A percentile compares a stretch with the other conserved stretches of the same genome.
Conservation (phyloP, 2,888 invertebrate species). For the Lepidochrysops patricia region DNA sequence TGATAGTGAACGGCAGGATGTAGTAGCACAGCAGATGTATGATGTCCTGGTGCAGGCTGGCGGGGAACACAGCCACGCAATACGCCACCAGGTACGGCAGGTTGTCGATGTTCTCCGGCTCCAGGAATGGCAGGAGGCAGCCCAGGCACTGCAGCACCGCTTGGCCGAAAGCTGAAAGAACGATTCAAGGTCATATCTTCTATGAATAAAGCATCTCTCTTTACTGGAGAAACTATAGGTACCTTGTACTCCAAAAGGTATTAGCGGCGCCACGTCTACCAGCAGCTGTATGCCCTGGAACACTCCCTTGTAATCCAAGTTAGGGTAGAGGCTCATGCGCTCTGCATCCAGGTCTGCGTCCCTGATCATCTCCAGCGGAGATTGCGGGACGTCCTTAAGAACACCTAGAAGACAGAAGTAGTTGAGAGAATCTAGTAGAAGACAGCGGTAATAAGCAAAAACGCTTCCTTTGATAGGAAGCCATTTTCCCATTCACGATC, state of each 20-base stretch:
- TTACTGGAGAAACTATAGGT: conserved; percentile 21
- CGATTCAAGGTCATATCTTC: conserved; percentile 11
- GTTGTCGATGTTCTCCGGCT: conserved; percentile 96
- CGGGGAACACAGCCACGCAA: conserved; percentile 93
- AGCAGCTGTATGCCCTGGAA: conserved; percentile 93
- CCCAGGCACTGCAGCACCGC: conserved; percentile 94
- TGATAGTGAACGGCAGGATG: conserved; percentile 95
- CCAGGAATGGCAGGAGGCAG: conserved; percentile 95
- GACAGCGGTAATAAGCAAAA: no score
- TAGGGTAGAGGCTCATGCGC: conserved; percentile 94
- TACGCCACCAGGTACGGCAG: conserved; percentile 95
- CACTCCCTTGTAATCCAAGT: conserved; percentile 96
- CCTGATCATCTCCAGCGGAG: conserved; percentile 92
- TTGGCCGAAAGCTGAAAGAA: conserved; percentile 88
- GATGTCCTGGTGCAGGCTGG: conserved; percentile 93
- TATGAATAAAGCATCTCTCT: background rate
- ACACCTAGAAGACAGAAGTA: conserved; percentile 78
- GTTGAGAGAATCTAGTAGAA: background rate
- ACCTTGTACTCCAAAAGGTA: conserved; percentile 92
- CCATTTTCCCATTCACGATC: no score
- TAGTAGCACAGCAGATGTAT: conserved; percentile 96
- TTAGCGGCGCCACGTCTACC: conserved; percentile 93
- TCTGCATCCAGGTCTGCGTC: conserved; percentile 89
- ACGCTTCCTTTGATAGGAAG: no score
- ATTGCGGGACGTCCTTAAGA: conserved; percentile 95